phyloP scores from a whole-genome alignment of 2,113 vertebrate species.

The Ciconia stormi region DNA sequence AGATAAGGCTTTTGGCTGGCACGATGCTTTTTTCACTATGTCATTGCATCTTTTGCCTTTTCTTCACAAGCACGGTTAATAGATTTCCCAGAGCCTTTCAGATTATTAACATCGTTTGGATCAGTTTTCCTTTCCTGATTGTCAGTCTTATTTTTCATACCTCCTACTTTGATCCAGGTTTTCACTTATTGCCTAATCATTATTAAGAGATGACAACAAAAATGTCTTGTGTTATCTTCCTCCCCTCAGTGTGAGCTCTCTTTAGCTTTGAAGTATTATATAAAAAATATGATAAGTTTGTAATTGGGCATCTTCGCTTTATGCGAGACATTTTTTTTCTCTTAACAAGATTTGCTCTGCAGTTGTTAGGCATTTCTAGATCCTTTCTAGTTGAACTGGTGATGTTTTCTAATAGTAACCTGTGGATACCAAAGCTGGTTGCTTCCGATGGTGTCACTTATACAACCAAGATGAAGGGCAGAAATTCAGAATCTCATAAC shows the following conservation, averaged over 20 bases:
- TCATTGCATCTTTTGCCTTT: not conserved
- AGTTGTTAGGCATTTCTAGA: not conserved
- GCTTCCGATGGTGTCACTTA: not conserved
- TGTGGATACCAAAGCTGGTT: not conserved
- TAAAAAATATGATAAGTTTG: not conserved
- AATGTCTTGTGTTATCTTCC: not conserved
- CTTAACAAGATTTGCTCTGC: not conserved
- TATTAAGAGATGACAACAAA: not conserved
- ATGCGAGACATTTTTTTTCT: not conserved
- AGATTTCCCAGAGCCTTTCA: not conserved
- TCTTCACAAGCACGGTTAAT: not conserved
- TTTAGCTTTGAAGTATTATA: not conserved
- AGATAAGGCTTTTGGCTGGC: too few species aligned
- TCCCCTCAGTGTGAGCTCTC: not conserved
- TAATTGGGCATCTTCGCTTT: not conserved
- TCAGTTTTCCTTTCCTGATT: not conserved
- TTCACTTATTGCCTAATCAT: not conserved
- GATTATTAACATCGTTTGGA: not conserved
- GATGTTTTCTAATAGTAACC: not conserved
- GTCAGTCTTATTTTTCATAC: not conserved
- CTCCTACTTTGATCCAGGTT: not conserved
- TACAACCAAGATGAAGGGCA: not conserved
- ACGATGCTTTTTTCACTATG: accelerated
- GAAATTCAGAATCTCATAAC: not conserved
- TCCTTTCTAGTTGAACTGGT: not conserved